Evolutionary conservation across 2,888 invertebrate species (phyloP).

Genomic region (Caenorhabditis sinica): DNA sequence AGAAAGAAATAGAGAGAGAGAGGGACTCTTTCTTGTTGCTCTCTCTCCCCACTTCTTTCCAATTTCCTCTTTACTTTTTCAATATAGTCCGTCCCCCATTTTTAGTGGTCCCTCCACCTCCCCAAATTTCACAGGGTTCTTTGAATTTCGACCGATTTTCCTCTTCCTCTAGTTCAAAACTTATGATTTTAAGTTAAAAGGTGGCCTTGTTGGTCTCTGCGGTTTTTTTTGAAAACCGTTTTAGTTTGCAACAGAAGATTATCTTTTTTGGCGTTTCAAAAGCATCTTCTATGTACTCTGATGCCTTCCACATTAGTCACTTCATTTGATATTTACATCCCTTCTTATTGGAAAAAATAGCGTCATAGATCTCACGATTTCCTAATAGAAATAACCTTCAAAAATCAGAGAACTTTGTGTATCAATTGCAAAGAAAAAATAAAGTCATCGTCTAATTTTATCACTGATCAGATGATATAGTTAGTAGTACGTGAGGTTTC

Average conservation of each 20-base stretch:
- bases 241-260: too few relatives aligned
- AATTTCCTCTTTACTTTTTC: slow-evolving; percentile 14
- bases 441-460: too few relatives aligned
- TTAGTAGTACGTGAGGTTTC: too few relatives aligned
- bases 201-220: too few relatives aligned
- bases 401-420: neutral
- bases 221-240: too few relatives aligned
- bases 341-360: neutral
- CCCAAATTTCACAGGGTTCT: neutral
- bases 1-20: slow-evolving; percentile 5
- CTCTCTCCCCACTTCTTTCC: neutral
- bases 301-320: too few relatives aligned
- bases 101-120: too few relatives aligned
- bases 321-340: neutral
- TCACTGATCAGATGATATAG: too few relatives aligned
- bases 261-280: too few relatives aligned
- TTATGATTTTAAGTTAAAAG: too few relatives aligned
- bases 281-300: too few relatives aligned
- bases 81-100: slow-evolving; percentile 6
- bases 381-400: neutral
- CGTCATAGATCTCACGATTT: neutral
- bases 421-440: neutral
- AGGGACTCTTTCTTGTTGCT: neutral
- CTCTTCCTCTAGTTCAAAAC: neutral
- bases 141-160: too few relatives aligned